These are phyloP conservation scores for Holacanthella duospinosa DNA, from an alignment of 2,888 invertebrate species.

Conservation along the genomic window DNA sequence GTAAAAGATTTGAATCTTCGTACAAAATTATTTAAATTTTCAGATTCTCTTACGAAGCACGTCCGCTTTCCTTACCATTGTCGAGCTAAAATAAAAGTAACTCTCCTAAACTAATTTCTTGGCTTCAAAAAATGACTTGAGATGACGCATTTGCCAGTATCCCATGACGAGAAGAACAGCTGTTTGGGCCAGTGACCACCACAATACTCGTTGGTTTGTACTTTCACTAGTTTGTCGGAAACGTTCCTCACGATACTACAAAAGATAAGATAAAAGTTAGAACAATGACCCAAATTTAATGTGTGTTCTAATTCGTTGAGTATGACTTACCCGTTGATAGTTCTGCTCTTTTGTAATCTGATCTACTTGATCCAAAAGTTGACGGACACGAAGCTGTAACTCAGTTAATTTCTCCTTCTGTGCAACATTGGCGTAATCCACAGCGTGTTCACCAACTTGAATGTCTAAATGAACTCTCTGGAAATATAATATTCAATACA, in stretches of 20 bases:
- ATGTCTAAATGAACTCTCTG: conserved; percentile 89
- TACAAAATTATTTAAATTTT: background rate
- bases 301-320: background rate
- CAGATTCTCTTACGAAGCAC: background rate
- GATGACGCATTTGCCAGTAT: conserved; percentile 98
- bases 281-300: background rate
- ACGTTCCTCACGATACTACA: conserved; percentile 89
- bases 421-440: conserved; percentile 93
- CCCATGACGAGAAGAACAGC: conserved; percentile 83
- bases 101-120: conserved; percentile 80
- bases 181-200: conserved; percentile 94
- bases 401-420: conserved; percentile 95
- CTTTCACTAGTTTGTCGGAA: conserved; percentile 97
- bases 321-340: conserved; percentile 75
- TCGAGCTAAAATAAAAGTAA: background rate
- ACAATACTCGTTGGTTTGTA: conserved; percentile 85
- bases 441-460: conserved; percentile 96
- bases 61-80: background rate
- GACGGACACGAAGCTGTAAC: conserved; percentile 84
- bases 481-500: conserved; percentile 32
- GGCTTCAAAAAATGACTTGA: conserved; percentile 98
- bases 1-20: background rate
- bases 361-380: conserved; percentile 92
- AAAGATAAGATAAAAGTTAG: conserved; percentile 20
- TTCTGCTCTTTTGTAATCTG: conserved; percentile 99